Base-by-base conservation (phyloP, 2,113 vertebrate genomes). In the Galbula dea region DNA sequence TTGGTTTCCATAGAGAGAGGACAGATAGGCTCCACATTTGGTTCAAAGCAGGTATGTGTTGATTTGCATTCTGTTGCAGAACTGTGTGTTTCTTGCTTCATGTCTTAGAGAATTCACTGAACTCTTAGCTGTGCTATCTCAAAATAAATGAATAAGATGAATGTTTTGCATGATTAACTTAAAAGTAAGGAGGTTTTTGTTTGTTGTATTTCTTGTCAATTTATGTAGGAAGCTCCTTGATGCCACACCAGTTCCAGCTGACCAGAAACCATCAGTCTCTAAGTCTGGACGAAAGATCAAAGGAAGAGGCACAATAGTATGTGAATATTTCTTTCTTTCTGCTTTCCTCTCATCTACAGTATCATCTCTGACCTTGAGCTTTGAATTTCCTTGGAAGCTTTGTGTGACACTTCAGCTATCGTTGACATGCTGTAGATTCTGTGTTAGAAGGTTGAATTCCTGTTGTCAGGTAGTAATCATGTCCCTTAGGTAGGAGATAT, bases 221-320 rank as follows among this genome's bases (percentile, higher is more conserved):
- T 88, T 89, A 7, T 96, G n/a, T 83, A 99, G 99, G 95, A 98
- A 98, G 79, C 95, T 97, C 65, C 97, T 97, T 79, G 98, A 98
- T 94, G 96, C 97, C 57, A 32, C 94, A 0, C 92, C 97, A 51
- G 83, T 96, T 89, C 86, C 96, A 75, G 87, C 67, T 94, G 99
- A 99, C 61, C 97, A 98, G 85, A 99, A 99, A 95, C 99, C 99
- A 94, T 98, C 98, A 12, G 98, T 99, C 41, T 99, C 99, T 30
- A 99, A 99, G 96, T 99, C 99, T 37, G 99, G 99, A 93, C 98
- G 99, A 75, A 99, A 99, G 97, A 99, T 99, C 91, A 99, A 98
- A 98, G 99, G 99, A 96, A 98, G 99, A 89, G 99, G 99, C 94
- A 99, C 99, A 76, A 99, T 99, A 97, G 99, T 99, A 98, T 39